phyloP scores from a whole-genome alignment of 2,888 invertebrate genomes.

The Opisthograptis luteolata region DNA sequence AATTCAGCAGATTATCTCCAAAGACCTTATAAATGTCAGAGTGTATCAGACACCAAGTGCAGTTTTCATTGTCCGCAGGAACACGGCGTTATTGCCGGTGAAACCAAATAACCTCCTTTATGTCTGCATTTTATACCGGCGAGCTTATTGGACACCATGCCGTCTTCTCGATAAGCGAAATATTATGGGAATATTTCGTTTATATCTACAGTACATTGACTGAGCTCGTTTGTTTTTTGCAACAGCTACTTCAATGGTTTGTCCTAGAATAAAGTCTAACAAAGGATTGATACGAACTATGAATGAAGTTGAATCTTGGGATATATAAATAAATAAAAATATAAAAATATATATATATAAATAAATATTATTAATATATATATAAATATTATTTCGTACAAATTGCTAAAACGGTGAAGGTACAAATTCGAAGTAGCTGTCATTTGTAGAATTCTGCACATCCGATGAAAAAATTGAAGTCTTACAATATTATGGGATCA shows the following conservation, averaged over 20 bases:
- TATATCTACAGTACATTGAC: conserved; percentile 15
- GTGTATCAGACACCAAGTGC: conserved; percentile 55
- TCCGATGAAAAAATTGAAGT: too few relatives aligned
- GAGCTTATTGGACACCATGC: conserved; percentile 56
- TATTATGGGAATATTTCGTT: conserved; percentile 35
- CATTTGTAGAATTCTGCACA: too few relatives aligned
- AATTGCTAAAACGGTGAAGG: too few relatives aligned
- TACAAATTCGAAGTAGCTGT: too few relatives aligned
- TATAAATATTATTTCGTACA: too few relatives aligned
- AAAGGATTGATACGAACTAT: too few relatives aligned
- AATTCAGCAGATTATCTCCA: conserved; percentile 11
- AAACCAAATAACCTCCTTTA: conserved; percentile 78
- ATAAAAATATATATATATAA: too few relatives aligned
- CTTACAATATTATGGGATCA: too few relatives aligned
- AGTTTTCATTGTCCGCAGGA: conserved; percentile 73
- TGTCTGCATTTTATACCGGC: conserved; percentile 72
- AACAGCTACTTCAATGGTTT: conserved; percentile 21
- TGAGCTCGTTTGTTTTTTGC: conserved; percentile 36
- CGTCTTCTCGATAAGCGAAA: conserved; percentile 43
- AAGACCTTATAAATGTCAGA: conserved; percentile 24
- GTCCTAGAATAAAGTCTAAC: too few relatives aligned
- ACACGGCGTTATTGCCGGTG: conserved; percentile 74
- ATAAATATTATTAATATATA: too few relatives aligned
- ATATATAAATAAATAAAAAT: too few relatives aligned
- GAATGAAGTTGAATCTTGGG: too few relatives aligned